These are phyloP conservation scores for Holothuria glaberrima DNA, from an alignment of 35 echinoderm and acorn worm species.

Conservation along the genomic window DNA sequence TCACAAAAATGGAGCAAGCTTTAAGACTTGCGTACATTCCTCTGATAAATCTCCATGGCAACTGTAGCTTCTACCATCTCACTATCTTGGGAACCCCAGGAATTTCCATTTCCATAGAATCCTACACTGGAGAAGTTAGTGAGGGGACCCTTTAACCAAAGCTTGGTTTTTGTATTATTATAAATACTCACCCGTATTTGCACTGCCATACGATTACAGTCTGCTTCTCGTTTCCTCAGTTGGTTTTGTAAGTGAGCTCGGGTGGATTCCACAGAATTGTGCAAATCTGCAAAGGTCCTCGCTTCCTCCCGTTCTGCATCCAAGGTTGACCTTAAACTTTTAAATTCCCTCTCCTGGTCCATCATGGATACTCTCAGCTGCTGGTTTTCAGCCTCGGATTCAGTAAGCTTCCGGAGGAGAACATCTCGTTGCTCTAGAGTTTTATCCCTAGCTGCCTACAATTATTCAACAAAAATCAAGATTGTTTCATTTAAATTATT, in stretches of 20 bases:
- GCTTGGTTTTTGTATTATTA: too few relatives aligned
- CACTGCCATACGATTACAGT: slow-evolving; percentile 97
- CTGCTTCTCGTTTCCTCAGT: slow-evolving; percentile 89
- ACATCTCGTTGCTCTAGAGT: slow-evolving; percentile 86
- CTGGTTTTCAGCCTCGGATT: slow-evolving; percentile 87
- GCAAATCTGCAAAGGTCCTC: slow-evolving; percentile 78
- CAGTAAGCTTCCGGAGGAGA: slow-evolving; percentile 87
- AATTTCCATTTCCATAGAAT: too few relatives aligned
- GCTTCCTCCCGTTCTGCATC: slow-evolving; percentile 76
- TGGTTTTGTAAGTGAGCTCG: slow-evolving; percentile 95
- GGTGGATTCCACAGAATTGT: slow-evolving; percentile 78
- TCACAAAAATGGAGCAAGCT: too few relatives aligned
- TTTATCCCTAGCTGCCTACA: slow-evolving; percentile 64
- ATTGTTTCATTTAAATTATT: too few relatives aligned
- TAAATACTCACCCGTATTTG: slow-evolving; percentile 76
- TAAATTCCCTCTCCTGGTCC: slow-evolving; percentile 66
- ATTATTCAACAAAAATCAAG: background rate
- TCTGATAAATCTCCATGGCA: too few relatives aligned
- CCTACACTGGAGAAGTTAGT: too few relatives aligned
- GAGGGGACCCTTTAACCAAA: too few relatives aligned
- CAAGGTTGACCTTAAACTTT: slow-evolving; percentile 64
- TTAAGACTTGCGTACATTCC: too few relatives aligned
- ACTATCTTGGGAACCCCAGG: too few relatives aligned
- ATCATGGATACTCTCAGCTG: slow-evolving; percentile 54
- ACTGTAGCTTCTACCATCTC: too few relatives aligned